phyloP scores from a whole-genome alignment of 2,888 invertebrate genomes.

The Caradrina kadenii region DNA sequence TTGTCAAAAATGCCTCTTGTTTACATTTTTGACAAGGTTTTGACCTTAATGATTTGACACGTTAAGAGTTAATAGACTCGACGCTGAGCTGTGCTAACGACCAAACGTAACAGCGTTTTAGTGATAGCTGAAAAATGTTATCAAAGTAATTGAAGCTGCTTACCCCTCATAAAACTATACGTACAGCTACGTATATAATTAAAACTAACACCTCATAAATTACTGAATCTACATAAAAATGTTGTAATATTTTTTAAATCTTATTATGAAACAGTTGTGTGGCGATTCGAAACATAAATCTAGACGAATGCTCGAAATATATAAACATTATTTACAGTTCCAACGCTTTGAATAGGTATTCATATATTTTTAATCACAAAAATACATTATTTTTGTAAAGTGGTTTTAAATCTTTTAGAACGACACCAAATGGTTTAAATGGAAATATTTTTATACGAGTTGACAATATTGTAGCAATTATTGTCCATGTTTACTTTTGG shows the following conservation, averaged over 20 bases:
- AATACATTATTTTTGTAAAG: conserved; percentile 24
- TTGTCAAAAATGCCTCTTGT: no score
- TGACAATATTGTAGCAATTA: background rate
- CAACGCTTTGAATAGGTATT: conserved; percentile 25
- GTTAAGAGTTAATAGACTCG: no score
- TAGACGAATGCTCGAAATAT: conserved; percentile 33
- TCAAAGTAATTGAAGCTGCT: no score
- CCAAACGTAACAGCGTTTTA: no score
- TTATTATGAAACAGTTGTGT: conserved; percentile 21
- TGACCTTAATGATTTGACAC: no score
- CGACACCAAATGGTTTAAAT: conserved; percentile 16
- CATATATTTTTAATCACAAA: conserved; percentile 23
- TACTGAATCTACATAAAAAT: background rate
- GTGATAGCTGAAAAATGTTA: no score
- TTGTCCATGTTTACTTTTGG: background rate
- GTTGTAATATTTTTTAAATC: conserved; percentile 1
- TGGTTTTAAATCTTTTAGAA: conserved; percentile 27
- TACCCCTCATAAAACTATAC: no score
- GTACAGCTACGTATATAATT: background rate
- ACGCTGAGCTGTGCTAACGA: no score
- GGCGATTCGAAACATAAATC: conserved; percentile 43
- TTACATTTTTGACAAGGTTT: no score
- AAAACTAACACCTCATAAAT: background rate
- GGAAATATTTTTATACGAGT: conserved; percentile 15
- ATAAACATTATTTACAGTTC: conserved; percentile 43